These are phyloP conservation scores for Drosophila meridionalis DNA, from an alignment of 2,888 invertebrate species.

Conservation along the genomic window DNA sequence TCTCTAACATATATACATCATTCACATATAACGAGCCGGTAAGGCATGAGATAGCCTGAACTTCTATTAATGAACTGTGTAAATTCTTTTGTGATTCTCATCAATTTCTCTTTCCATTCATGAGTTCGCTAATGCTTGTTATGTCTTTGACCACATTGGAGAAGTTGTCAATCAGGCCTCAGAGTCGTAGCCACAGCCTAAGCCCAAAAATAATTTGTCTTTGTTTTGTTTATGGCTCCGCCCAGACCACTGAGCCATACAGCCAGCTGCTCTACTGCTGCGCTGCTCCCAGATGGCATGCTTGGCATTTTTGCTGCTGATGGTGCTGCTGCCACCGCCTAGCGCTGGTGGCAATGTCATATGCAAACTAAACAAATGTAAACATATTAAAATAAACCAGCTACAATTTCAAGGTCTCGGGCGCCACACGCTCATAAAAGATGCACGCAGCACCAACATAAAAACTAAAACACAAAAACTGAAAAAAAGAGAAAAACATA, in stretches of 20 bases:
- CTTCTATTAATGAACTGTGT: conserved; percentile 37
- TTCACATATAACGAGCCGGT: background rate
- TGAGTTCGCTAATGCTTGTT: conserved; percentile 23
- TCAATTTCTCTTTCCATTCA: conserved; percentile 39
- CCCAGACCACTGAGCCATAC: conserved; percentile 24
- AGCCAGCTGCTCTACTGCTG: conserved; percentile 22
- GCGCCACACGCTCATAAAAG: conserved; percentile 76
- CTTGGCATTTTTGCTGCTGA: conserved; percentile 25
- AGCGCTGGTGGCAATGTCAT: conserved; percentile 79
- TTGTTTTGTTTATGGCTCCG: conserved; percentile 55
- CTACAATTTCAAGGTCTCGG: conserved; percentile 78
- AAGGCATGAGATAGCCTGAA: conserved; percentile 11
- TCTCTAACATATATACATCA: conserved; percentile 7
- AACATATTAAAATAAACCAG: conserved; percentile 78
- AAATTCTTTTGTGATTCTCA: conserved; percentile 20
- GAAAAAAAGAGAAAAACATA: conserved; percentile 10
- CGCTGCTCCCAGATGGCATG: conserved; percentile 20
- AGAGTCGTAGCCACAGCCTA: conserved; percentile 30
- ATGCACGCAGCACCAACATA: conserved; percentile 74
- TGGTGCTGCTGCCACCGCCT: conserved; percentile 41
- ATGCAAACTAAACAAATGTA: conserved; percentile 80
- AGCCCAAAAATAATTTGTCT: conserved; percentile 63
- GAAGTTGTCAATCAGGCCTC: conserved; percentile 61
- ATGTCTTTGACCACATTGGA: background rate
- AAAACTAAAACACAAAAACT: conserved; percentile 54